Evolutionary conservation across 2,888 invertebrate species (phyloP), one percentile per base, ranked within the genome.

Genomic region (Hylaea fasciaria): DNA sequence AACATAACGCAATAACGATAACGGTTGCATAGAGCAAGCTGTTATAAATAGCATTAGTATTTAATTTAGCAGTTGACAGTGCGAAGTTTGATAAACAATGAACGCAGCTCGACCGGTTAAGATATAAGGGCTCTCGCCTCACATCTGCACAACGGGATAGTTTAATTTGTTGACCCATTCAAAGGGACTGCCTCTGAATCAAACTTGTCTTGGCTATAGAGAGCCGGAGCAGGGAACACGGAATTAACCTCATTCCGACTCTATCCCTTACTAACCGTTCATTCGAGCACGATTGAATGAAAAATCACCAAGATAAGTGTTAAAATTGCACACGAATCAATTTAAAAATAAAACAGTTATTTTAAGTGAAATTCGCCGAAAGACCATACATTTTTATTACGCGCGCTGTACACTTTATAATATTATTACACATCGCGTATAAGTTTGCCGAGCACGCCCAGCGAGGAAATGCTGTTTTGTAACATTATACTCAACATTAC

Each of bases 21-120:
- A 76, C 74, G 63, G 74, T 69, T 71, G 65, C 51, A 66, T 61
- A 64, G 68, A 71, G 62, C 60, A 59, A 49, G 62, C 69, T 64
- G 66, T 70, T 71, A 66, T 69, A 74, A 60, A 50, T 63, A 66
- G 72, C 65, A 71, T 72, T 50, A 67, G 71, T 66, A 72, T 70
- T 71, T 72, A 66, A 73, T 73, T 64, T 59, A 67, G 68, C 70
- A 61, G 59, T 66, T 65, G 66, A 65, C 69, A 63, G 68, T 52
- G 58, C 65, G 51, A 56, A 43, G 48, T 56, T 64, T 65, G 64
- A 72, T 71, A 73, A 72, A 74, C 72, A 66, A 68, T 70, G 65
- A 68, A 64, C 65, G 64, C 49, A 56, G 57, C 49, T 57, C 51
- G 64, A 63, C 66, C 62, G 64, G 68, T 60, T 60, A 53, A 55